These are phyloP conservation scores for Alentia gelatinosa DNA, from an alignment of 2,888 invertebrate species.

Conservation along the genomic window DNA sequence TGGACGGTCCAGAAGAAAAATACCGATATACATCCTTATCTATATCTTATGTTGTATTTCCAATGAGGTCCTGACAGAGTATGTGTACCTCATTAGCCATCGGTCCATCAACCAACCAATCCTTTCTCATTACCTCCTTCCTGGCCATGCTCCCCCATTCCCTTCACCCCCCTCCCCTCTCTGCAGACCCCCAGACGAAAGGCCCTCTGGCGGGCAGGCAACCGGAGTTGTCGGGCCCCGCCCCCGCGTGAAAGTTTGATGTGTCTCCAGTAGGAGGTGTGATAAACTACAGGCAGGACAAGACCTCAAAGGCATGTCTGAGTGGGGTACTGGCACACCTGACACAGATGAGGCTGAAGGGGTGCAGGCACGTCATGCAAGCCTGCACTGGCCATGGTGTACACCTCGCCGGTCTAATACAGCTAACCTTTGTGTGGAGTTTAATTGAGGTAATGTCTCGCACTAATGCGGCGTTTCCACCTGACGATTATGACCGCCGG, in stretches of 20 bases:
- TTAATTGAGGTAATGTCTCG: no score
- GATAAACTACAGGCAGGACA: conserved; percentile 23
- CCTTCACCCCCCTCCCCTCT: not conserved
- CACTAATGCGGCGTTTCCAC: no score
- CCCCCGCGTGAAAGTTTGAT: conserved; percentile 38
- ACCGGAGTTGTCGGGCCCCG: not conserved
- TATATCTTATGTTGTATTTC: no score
- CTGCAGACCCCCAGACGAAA: not conserved
- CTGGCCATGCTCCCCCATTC: not conserved
- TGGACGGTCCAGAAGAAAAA: no score
- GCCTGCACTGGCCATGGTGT: not conserved
- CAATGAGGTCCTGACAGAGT: no score
- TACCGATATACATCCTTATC: no score
- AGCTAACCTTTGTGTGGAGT: no score
- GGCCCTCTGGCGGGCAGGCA: not conserved
- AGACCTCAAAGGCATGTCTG: conserved; percentile 41
- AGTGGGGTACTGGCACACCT: not conserved
- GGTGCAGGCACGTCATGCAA: not conserved
- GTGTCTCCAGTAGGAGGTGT: conserved; percentile 24
- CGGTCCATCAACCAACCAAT: no score
- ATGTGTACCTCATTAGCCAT: no score
- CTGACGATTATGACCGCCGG: no score
- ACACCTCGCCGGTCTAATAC: no score
- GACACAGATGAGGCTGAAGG: not conserved
- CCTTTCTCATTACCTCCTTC: not conserved